Evolutionary conservation across 2,888 invertebrate species (phyloP).

Genomic region (Hyppa rectilinea): DNA sequence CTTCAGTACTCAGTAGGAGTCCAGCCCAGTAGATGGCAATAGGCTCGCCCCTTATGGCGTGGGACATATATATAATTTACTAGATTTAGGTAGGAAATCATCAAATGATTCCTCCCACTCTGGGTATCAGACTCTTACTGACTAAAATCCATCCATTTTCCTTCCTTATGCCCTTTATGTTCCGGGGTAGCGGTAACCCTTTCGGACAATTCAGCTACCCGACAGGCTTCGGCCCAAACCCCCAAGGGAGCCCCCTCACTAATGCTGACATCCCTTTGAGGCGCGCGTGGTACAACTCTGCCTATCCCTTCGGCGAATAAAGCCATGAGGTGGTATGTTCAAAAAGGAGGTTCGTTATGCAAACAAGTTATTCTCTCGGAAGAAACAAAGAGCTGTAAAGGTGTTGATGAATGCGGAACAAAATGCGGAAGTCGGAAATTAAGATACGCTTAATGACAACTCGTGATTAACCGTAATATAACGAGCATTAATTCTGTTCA

Average conservation of each 20-base stretch:
- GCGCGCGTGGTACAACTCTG: too few species aligned
- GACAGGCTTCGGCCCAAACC: too few species aligned
- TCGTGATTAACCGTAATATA: slow-evolving; percentile 41
- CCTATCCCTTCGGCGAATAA: background rate
- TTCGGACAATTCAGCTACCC: too few species aligned
- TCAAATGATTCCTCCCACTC: too few species aligned
- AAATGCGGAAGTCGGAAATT: slow-evolving; percentile 55
- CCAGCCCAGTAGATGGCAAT: background rate
- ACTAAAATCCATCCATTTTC: too few species aligned
- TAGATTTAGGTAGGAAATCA: too few species aligned
- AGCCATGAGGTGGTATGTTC: background rate
- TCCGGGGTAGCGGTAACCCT: too few species aligned
- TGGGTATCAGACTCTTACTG: too few species aligned
- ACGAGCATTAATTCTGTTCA: slow-evolving; percentile 38
- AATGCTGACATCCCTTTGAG: too few species aligned
- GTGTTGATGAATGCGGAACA: slow-evolving; percentile 59
- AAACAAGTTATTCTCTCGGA: slow-evolving; percentile 26
- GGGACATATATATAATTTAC: too few species aligned
- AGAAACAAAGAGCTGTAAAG: slow-evolving; percentile 47
- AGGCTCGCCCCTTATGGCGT: background rate
- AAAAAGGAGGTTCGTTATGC: slow-evolving; percentile 13
- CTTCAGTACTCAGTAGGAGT: background rate
- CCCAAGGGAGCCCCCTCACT: too few species aligned
- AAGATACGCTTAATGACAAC: slow-evolving; percentile 49
- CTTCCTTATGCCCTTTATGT: too few species aligned